A percentile compares a stretch with the other conserved stretches of the same genome.
These are phyloP conservation scores for Drosophila diplacantha DNA, from an alignment of 2,888 invertebrate species.

Conservation along the genomic window DNA sequence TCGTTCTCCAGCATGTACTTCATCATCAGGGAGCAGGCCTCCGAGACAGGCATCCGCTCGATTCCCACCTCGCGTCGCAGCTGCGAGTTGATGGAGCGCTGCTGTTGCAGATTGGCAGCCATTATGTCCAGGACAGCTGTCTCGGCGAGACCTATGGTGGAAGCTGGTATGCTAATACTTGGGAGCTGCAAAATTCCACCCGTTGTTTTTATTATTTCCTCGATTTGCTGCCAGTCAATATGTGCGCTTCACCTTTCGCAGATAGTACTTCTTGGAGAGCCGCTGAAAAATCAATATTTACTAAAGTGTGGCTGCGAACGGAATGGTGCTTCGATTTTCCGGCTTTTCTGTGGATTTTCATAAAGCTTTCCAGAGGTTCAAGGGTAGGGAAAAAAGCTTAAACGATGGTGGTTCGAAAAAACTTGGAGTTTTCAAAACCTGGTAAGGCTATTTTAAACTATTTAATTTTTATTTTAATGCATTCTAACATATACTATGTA, in stretches of 20 bases:
- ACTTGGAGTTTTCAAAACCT: background rate
- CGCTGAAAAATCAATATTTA: slow-evolving; percentile 39
- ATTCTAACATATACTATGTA: background rate
- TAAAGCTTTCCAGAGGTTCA: slow-evolving; percentile 1
- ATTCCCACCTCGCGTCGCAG: slow-evolving; percentile 93
- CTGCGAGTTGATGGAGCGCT: slow-evolving; percentile 93
- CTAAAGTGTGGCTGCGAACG: slow-evolving; percentile 24
- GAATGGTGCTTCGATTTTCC: slow-evolving; percentile 4
- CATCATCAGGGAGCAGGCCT: slow-evolving; percentile 94
- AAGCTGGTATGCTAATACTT: slow-evolving; percentile 26
- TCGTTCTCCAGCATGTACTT: slow-evolving; percentile 94
- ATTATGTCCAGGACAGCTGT: slow-evolving; percentile 95
- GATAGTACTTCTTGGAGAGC: background rate
- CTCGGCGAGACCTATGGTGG: slow-evolving; percentile 80
- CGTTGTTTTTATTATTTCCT: background rate
- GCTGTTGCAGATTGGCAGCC: slow-evolving; percentile 96
- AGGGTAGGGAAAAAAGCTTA: background rate
- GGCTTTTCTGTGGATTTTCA: background rate
- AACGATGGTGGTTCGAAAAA: background rate
- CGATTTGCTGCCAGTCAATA: background rate
- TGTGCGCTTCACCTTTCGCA: slow-evolving; percentile 2
- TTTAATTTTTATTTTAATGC: background rate
- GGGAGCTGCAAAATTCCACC: slow-evolving; percentile 13
- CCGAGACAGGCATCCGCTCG: slow-evolving; percentile 85
- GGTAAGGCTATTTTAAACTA: background rate